phyloP scores from a whole-genome alignment of 2,113 vertebrate species.

The Stigmatopora argus region DNA sequence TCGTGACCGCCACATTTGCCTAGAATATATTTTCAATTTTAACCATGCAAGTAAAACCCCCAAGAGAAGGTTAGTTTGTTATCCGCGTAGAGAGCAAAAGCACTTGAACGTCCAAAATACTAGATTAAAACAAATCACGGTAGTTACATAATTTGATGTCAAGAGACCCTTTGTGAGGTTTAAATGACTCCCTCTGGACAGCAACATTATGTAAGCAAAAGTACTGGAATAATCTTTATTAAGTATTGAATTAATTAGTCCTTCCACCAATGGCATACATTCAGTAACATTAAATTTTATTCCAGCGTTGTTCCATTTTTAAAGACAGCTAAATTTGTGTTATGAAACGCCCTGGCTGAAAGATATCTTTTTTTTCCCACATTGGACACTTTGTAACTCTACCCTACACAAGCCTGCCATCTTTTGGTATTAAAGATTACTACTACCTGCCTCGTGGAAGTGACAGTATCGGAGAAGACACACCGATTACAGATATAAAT shows the following conservation, averaged over 20 bases:
- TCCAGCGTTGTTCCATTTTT: no score
- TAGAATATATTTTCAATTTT: slow-evolving; percentile 9
- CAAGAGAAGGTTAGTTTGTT: no score
- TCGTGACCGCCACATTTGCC: neutral
- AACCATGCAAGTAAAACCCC: neutral
- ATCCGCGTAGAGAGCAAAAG: no score
- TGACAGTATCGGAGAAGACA: neutral
- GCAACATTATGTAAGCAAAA: neutral
- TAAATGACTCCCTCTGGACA: neutral
- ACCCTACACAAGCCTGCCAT: slow-evolving; percentile 17
- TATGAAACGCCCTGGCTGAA: no score
- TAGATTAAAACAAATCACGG: neutral
- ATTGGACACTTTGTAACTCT: neutral
- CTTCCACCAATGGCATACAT: neutral
- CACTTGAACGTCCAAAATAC: slow-evolving; percentile 4
- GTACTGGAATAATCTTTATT: neutral
- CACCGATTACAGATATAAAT: neutral
- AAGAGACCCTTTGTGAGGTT: neutral
- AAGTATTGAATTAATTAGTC: neutral
- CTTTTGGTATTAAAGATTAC: slow-evolving; percentile 16
- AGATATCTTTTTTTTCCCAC: no score
- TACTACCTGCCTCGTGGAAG: neutral
- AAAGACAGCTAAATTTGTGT: no score
- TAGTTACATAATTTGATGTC: neutral
- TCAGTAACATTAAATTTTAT: no score